Base-by-base conservation (phyloP, 2,797 vertebrate species). In the Myoxocephalus aenaeus region DNA sequence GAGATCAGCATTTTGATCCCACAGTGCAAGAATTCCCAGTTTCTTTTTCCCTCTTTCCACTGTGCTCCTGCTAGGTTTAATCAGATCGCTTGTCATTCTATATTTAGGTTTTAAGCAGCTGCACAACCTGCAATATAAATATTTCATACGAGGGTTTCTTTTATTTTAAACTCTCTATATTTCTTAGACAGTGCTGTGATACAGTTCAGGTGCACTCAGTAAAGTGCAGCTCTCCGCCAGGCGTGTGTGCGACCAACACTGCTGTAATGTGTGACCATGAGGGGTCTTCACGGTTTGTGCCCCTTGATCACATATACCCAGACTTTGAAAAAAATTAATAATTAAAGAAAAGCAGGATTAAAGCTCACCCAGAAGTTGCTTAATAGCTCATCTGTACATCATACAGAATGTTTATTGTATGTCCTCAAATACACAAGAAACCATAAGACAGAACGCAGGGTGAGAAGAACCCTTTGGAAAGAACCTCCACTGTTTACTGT, bases 341-440 rank as follows among this genome's bases (percentile, higher is more conserved):
- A 25, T 27, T 6, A 7, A 54, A 57, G 4, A n/a, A 40, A 62
- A 48, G 13, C 7, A 13, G 2, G 5, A 34, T 2, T 3, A 59
- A 12, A 29, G 5, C 25, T 79, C 11, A 9, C 3, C 5, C 29
- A 84, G 76, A 78, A 2, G 25, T 70, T 54, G 2, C 64, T 64
- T 85, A 67, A 85, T 76, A 80, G 65, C 68, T 73, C 77, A 80
- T 85, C 78, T 88, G 83, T 81, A 91, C 86, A 85, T 80, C 70
- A 89, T 89, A 91, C 87, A 92, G 90, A 88, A 84, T 77, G 80
- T 93, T 92, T 92, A 93, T 92, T 90, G 62, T 48, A 78, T 77
- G 68, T 90, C 75, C 75, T 89, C 82, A 90, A 90, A 89, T 90
- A 91, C 81, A 92, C 83, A 92, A 81, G 73, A 92, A 86, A 82